Evolutionary conservation across 1,140 invertebrate species (phyloP), one percentile per base, ranked within the genome.

Genomic region (Zaprionus gabonicus): DNA sequence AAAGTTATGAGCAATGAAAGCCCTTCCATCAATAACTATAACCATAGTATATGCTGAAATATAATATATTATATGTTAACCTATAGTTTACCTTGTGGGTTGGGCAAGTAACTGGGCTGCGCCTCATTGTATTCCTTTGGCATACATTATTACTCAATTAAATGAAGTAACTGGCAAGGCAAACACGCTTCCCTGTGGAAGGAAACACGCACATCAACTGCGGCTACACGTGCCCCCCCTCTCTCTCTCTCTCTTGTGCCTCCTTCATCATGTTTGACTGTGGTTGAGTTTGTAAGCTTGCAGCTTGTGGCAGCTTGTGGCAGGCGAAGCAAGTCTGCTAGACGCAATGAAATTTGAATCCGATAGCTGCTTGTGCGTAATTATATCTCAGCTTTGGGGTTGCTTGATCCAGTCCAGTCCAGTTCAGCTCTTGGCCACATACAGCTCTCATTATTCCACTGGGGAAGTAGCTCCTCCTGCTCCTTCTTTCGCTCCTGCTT

Each of bases 361-460:
- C 20, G n/a, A 71, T 62, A 36, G 38, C 17, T 53, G 23, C 13
- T 49, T 51, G 41, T 25, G 34, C 31, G 31, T 65, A 71, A 76
- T 65, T 71, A 71, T 46, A 64, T 28, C 31, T 44, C 20, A 49
- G 13, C 17, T 28, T 3, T 3, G n/a, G 38, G n/a, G 17, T 12
- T 36, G 31, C 36, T 17, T 53, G 31, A 55, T 13, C 23, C 41
- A 46, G n/a, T 46, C 41, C 41, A 46, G 38, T n/a, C 4, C 13
- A 15, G 46, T n/a, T 38, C 3, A 6, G 23, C 20, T 5, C 31
- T 20, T 25, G 56, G 28, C 28, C 62, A 56, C 34, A 55, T 41
- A 36, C 58, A 63, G 67, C 66, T 71, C 66, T 70, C 59, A 70
- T 63, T 63, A 71, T 44, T n/a, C 25, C 31, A 28, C 6, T 41